Base-by-base conservation (phyloP, 1,140 invertebrate species). In the Orchestia grillus region DNA sequence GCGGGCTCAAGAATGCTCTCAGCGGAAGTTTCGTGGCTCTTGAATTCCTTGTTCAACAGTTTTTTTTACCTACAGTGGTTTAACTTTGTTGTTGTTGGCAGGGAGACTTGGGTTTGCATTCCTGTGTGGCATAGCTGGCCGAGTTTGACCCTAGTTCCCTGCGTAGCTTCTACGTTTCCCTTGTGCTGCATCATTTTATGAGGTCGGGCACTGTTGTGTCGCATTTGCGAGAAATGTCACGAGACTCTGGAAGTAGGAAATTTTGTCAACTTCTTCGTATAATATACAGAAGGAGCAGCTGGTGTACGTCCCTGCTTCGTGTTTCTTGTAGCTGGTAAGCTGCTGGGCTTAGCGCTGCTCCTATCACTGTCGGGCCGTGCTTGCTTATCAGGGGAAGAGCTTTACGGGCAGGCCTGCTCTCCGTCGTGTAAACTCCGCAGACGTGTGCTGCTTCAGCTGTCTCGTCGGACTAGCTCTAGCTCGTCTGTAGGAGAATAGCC, bases 361-460 rank as follows among this genome's bases (percentile, higher is more conserved):
- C 62, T 77, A 77, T 77, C 62, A 36, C 62, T 77, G 88, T 44
- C 28, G n/a, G 36, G 88, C 15, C 88, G 88, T 90, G 88, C 88
- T 90, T 90, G 88, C 88, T 90, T 90, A 90, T 90, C 43, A 42
- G 88, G 16, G 88, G 88, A 90, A 90, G 88, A 23, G 88, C 88
- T 90, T 90, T 90, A 90, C 88, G 36, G 62, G 88, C 88, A 90
- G 88, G 28, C 88, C 88, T 90, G 88, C 88, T 90, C 41, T 23
- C 41, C 41, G 4, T 90, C 41, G 15, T 41, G 88, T 90, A 90
- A 90, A 90, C 88, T 90, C 36, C 88, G 15, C 62, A 15, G 62
- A 15, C 62, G 62, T 77, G 3, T 36, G 6, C 19, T 19, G 11
- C 62, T 77, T 28, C 62, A 77, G 62, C 28, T 77, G 62, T 77